phyloP scores from a whole-genome alignment of 2,113 vertebrate species.

The Peromyscus leucopus region DNA sequence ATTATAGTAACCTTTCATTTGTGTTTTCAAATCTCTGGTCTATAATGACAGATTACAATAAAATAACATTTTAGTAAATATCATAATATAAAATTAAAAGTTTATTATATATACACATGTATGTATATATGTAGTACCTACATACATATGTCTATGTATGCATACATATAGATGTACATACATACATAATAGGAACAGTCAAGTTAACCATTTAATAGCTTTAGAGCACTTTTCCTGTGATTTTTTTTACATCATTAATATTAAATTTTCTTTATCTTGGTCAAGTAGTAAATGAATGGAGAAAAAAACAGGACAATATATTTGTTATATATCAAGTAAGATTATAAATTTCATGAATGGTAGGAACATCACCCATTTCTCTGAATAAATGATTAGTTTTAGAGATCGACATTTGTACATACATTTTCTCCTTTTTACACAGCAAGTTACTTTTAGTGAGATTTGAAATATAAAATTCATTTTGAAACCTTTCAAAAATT shows the following conservation, averaged over 20 bases:
- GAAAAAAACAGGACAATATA: neutral
- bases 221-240: neutral
- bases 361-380: neutral
- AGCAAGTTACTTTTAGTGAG: neutral
- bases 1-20: neutral
- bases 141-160: neutral
- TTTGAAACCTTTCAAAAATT: neutral
- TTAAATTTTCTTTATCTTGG: neutral
- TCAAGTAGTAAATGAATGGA: neutral
- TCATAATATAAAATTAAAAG: neutral
- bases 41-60: neutral
- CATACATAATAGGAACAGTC: too few species aligned
- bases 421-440: neutral
- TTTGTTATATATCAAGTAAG: neutral
- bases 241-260: neutral
- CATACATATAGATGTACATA: neutral
- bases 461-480: neutral
- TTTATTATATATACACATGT: neutral
- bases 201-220: neutral
- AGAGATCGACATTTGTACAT: neutral
- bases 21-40: neutral
- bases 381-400: neutral
- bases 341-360: neutral
- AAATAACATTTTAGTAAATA: neutral
- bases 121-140: neutral